Evolutionary conservation across 2,888 invertebrate species (phyloP), one percentile per base, ranked within the genome.

Genomic region (Brachyptera risi): DNA sequence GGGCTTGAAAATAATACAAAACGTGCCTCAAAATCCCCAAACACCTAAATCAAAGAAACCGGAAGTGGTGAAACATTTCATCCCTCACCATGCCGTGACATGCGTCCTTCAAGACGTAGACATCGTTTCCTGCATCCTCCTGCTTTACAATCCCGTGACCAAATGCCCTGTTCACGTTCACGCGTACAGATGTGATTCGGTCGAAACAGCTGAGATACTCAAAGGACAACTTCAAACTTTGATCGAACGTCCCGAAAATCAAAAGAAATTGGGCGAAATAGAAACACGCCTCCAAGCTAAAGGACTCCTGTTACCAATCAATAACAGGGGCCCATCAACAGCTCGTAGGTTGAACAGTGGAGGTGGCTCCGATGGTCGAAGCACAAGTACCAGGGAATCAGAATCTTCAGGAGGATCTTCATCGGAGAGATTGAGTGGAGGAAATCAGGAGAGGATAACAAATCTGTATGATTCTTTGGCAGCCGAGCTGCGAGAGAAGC

Each of bases 111-210:
- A 93, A 66, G 88, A 91, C 62, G 92, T 91, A 59, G 97, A 98
- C 72, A 87, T 96, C 42, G 96, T 97, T 47, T 93, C 95, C 1
- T 93, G 93, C 69, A 94, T 97, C 60, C 82, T 96, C 66, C 80
- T 97, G 50, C 84, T 97, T 1, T 95, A 92, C 74, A 97, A 97
- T 78, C 96, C 96, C 0, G 87, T 92, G 60, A 96, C 96, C 7
- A 90, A 92, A 68, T 93, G 94, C 73, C 96, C 96, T 0, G 87
- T 97, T 24, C 96, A 97, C 73, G 94, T 96, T 1, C 97, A 98
- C 74, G 96, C 94, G 58, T 97, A 85, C 73, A 35, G 64, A 2
- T 96, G 93, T 74, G 97, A 97, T 75, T 93, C 93, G 9, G 87
- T 93, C 66, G 90, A 93, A 72, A 97, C 96, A 19, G 96, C 97